Conservation (phyloP, 2,888 invertebrate species). For the Troilus luridus region DNA sequence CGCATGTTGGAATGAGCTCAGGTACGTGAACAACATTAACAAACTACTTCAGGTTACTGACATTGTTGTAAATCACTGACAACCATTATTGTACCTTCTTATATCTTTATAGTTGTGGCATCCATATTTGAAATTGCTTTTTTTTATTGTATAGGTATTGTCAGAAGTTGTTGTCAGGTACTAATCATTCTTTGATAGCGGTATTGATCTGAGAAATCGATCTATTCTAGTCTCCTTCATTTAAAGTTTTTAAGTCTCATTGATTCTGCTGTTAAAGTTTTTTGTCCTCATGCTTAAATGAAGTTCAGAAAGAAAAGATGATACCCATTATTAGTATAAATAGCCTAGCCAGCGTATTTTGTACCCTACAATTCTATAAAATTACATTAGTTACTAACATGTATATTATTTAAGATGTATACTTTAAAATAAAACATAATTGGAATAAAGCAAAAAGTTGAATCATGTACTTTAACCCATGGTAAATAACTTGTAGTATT, state of each 20-base stretch:
- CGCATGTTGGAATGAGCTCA: conserved; percentile 30
- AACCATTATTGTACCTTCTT: not conserved
- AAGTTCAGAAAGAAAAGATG: not conserved
- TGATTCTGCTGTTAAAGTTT: not conserved
- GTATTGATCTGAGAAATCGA: not conserved
- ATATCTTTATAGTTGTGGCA: not conserved
- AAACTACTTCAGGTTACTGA: not conserved
- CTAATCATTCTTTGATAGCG: not conserved
- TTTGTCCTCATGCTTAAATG: not conserved
- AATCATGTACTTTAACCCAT: too few relatives aligned
- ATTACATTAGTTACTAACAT: not conserved
- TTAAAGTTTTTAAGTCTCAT: not conserved
- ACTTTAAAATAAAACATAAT: too few relatives aligned
- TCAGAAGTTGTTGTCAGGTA: not conserved
- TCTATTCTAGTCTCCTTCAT: not conserved
- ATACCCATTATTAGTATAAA: not conserved
- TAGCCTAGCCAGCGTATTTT: not conserved
- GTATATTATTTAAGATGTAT: not conserved
- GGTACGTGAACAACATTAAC: not conserved
- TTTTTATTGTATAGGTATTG: not conserved
- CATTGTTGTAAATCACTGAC: not conserved
- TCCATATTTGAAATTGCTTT: not conserved
- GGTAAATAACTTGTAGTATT: too few relatives aligned
- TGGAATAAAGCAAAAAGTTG: too few relatives aligned
- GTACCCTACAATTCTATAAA: not conserved